Conservation (phyloP, 2,113 vertebrate genomes). For the Podarcis cretensis region DNA sequence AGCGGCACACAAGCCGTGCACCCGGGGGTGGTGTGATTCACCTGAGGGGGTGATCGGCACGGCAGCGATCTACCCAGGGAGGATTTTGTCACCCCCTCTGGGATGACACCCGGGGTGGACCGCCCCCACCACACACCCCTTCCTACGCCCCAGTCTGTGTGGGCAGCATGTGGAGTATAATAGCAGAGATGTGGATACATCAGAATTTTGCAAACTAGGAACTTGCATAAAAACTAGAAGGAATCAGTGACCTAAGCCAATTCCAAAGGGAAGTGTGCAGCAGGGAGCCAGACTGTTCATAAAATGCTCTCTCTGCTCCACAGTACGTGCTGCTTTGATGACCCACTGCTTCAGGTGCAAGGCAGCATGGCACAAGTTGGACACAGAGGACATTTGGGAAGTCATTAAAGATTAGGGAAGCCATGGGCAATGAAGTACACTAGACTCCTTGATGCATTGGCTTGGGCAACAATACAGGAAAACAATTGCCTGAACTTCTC, state of each 20-base stretch:
- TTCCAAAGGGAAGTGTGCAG: neutral
- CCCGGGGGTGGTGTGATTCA: fast-evolving
- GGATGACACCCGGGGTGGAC: too few species aligned
- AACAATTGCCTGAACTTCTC: neutral
- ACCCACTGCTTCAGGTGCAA: neutral
- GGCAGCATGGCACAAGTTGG: neutral
- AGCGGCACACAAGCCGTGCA: too few species aligned
- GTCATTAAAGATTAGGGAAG: neutral
- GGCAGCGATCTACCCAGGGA: too few species aligned
- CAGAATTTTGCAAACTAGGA: neutral
- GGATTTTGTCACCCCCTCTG: too few species aligned
- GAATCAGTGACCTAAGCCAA: neutral
- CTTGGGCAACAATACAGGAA: neutral
- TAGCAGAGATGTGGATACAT: neutral
- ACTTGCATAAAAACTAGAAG: neutral
- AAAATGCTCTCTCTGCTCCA: too few species aligned
- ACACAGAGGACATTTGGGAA: neutral
- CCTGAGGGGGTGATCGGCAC: too few species aligned
- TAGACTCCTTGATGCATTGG: neutral
- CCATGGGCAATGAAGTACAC: neutral
- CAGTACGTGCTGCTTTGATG: neutral
- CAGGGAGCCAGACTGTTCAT: neutral
- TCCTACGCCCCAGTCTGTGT: neutral
- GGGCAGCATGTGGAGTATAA: neutral
- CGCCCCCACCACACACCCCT: too few species aligned